These are phyloP conservation scores for Erpobdella octoculata DNA, from an alignment of 2,888 invertebrate genomes.

Conservation along the genomic window DNA sequence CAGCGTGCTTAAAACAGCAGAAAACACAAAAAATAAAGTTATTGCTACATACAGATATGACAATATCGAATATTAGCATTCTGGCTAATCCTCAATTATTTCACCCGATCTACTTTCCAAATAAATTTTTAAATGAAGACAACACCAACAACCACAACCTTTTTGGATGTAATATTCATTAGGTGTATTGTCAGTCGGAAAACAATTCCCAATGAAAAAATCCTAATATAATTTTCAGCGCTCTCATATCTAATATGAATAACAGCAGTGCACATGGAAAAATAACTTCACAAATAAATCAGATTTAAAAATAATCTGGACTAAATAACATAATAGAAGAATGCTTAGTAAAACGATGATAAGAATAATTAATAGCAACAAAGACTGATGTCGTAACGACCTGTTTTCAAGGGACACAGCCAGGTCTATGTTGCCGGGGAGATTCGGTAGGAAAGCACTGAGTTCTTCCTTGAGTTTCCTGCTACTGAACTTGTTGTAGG, in stretches of 20 bases:
- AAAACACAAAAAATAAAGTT: background rate
- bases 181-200: too few species aligned
- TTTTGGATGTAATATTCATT: too few species aligned
- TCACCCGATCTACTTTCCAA: too few species aligned
- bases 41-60: background rate
- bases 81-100: too few species aligned
- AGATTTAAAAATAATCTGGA: background rate
- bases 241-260: too few species aligned
- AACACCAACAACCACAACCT: too few species aligned
- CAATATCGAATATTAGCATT: too few species aligned
- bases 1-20: slow-evolving; percentile 67
- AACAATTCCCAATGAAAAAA: too few species aligned
- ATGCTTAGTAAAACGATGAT: background rate
- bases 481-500: slow-evolving; percentile 93
- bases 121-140: too few species aligned
- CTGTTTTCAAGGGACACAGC: slow-evolving; percentile 66
- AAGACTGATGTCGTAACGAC: slow-evolving; percentile 48
- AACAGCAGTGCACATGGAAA: too few species aligned
- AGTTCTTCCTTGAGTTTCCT: slow-evolving; percentile 82
- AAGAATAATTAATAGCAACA: background rate
- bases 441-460: slow-evolving; percentile 84
- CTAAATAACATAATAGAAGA: background rate
- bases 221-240: too few species aligned
- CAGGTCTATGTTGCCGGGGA: slow-evolving; percentile 88
- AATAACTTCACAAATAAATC: background rate